Evolutionary conservation across 2,888 invertebrate species (phyloP), one percentile per base, ranked within the genome.

Genomic region (Erpobdella octoculata): DNA sequence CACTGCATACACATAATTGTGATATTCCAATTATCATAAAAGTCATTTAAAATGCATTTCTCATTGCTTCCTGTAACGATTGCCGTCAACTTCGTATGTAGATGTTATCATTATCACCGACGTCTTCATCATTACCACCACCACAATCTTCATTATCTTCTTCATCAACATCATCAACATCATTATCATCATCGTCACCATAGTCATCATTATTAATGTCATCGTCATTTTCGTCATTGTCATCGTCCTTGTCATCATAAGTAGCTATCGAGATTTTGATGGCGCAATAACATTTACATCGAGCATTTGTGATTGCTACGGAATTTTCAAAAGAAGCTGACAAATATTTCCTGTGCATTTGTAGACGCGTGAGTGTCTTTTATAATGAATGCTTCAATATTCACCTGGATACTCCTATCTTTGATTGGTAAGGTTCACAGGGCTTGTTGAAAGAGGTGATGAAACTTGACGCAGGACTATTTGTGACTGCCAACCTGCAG

Each of bases 101-200:
- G 9, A 12, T 28, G 18, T 53, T 1, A 53, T 1, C 5, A 53
- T 18, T 28, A 1, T 18, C 53, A 53, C 28, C 53, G 28, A 25
- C 53, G 18, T 53, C 53, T 5, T 53, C 21, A 15, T 53, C 53
- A n/a, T 53, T n/a, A 68, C 33, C 68, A 68, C 18, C 46, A 68
- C 33, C 2, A 68, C 48, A 1, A 68, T 68, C 28, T 21, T 46
- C 46, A 68, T 46, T 28, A 68, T 68, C 46, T 46, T 46, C 46
- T 21, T 68, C 68, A 68, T 68, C 46, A 68, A 46, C 46, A 68
- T 53, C 8, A 68, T 53, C 9, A 68, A 48, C 2, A 68, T 68
- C 9, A 68, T 48, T 31, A 48, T 1, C 46, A 68, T 48, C 46
- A 68, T 48, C 48, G 48, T 48, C 28, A 67, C 2, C 4, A 41